phyloP scores from a whole-genome alignment of 2,888 invertebrate species.

The Coremacera marginata region DNA sequence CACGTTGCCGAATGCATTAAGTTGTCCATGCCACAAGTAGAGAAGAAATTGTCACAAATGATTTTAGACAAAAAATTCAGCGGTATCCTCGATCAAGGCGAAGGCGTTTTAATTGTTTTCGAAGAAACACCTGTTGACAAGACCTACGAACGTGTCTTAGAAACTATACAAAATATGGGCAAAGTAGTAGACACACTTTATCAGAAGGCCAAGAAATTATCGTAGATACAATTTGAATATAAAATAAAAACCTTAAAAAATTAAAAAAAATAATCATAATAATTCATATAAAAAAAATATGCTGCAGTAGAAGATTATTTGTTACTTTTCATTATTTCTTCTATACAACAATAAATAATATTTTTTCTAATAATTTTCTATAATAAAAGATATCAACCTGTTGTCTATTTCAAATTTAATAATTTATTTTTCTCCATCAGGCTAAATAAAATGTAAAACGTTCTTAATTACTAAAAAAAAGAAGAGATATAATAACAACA shows the following conservation, averaged over 20 bases:
- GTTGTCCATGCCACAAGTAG: slow-evolving; percentile 90
- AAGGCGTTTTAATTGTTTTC: slow-evolving; percentile 97
- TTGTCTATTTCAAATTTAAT: neutral
- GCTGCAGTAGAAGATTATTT: slow-evolving; percentile 15
- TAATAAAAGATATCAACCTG: slow-evolving; percentile 11
- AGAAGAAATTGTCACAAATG: slow-evolving; percentile 99
- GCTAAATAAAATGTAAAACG: neutral
- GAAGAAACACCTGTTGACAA: slow-evolving; percentile 95
- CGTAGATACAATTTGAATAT: slow-evolving; percentile 72
- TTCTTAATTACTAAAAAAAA: slow-evolving; percentile 26
- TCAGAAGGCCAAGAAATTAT: slow-evolving; percentile 98
- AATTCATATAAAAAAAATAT: slow-evolving; percentile 1
- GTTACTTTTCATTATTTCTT: slow-evolving; percentile 21
- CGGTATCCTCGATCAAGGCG: slow-evolving; percentile 98
- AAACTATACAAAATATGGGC: slow-evolving; percentile 98
- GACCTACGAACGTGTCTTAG: slow-evolving; percentile 96
- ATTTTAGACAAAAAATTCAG: slow-evolving; percentile 97
- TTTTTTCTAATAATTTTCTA: slow-evolving; percentile 21
- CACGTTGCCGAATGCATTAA: slow-evolving; percentile 93
- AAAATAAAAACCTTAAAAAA: slow-evolving; percentile 16
- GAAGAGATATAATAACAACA: slow-evolving; percentile 37
- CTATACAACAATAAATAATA: neutral
- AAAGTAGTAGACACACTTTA: slow-evolving; percentile 99
- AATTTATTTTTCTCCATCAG: neutral
- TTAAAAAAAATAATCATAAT: slow-evolving; percentile 25